Evolutionary conservation across 1,140 invertebrate genomes (phyloP).

Genomic region (Telenomus remus): DNA sequence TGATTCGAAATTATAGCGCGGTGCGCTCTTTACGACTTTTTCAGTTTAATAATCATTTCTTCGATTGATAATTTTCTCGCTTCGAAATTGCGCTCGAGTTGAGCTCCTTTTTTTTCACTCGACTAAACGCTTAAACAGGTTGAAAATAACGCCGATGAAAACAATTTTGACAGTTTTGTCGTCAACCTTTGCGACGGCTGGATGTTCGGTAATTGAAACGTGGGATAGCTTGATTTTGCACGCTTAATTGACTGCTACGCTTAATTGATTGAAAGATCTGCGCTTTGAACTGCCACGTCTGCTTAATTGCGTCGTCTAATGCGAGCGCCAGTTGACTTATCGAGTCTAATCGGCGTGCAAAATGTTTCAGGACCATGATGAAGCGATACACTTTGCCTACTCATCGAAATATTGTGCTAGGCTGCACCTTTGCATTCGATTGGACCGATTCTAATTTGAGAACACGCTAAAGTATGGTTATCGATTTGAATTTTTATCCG

Average conservation of each 20-base stretch:
- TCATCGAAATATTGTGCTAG: constrained; percentile 23
- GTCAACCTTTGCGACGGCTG: no score
- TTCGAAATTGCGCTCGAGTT: no score
- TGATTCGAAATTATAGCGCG: no score
- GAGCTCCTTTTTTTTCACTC: no score
- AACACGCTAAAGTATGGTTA: constrained; percentile 12
- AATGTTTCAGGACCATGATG: constrained; percentile 21
- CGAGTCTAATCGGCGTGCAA: constrained; percentile 16
- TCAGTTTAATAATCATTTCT: no score
- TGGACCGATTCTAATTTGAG: constrained; percentile 30
- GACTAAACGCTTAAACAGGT: no score
- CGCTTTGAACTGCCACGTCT: constrained; percentile 7
- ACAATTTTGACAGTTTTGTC: no score
- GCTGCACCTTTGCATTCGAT: constrained; percentile 20
- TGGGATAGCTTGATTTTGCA: no score
- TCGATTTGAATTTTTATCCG: constrained; percentile 13
- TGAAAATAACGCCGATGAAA: no score
- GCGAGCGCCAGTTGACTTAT: not conserved
- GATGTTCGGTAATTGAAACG: no score
- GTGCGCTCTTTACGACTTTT: no score
- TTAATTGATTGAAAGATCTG: not conserved
- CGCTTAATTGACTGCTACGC: not conserved
- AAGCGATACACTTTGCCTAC: not conserved
- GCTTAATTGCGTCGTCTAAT: constrained; percentile 19
- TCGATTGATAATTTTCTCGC: no score